Evolutionary conservation across 2,113 vertebrate species (phyloP).

Genomic region (Chloropsis hardwickii): DNA sequence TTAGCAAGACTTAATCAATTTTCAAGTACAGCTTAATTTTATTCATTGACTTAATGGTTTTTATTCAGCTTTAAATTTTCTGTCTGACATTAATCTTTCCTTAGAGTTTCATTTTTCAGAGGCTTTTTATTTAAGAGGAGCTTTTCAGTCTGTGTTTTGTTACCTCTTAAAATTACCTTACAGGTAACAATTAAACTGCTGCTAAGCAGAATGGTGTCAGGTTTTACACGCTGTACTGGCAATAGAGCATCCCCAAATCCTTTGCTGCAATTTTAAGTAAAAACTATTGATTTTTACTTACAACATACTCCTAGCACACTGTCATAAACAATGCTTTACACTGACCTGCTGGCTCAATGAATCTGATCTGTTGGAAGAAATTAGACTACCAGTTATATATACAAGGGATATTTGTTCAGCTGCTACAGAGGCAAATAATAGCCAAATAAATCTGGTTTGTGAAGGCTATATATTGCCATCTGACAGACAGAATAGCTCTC

Average conservation of each 20-base stretch:
- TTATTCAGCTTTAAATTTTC: neutral
- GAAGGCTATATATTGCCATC: neutral
- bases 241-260: neutral
- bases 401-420: conserved; percentile 1
- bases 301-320: neutral
- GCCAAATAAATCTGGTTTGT: neutral
- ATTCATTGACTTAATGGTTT: neutral
- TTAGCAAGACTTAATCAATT: neutral
- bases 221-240: neutral
- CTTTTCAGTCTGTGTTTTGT: neutral
- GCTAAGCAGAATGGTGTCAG: neutral
- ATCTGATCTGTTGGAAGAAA: neutral
- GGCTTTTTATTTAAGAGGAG: neutral
- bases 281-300: neutral
- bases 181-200: neutral
- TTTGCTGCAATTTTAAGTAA: neutral
- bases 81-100: neutral
- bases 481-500: neutral
- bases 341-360: neutral
- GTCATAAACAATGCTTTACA: neutral
- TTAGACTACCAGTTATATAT: neutral
- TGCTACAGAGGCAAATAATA: conserved; percentile 2
- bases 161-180: neutral
- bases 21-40: neutral
- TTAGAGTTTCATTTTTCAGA: neutral